Conservation (phyloP, 2,113 vertebrate genomes). For the Pholis gunnellus region DNA sequence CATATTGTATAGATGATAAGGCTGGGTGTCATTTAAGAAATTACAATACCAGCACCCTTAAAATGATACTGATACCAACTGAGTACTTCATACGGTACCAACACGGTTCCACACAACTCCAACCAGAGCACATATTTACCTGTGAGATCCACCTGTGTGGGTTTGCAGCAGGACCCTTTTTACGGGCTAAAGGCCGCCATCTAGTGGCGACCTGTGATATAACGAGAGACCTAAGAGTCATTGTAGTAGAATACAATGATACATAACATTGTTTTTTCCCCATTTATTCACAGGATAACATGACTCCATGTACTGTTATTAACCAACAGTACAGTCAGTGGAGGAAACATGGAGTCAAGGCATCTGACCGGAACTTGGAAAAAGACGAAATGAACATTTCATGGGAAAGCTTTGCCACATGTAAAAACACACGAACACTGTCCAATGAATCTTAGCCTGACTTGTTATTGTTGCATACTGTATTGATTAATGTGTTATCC, state of each 20-base stretch:
- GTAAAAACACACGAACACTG: background rate
- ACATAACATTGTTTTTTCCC: background rate
- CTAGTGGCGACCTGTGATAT: constrained; percentile 1
- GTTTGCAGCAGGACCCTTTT: background rate
- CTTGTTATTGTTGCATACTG: background rate
- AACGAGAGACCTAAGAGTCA: background rate
- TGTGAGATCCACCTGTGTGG: background rate
- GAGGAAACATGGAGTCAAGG: background rate
- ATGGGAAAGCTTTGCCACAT: constrained; percentile 21
- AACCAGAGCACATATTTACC: background rate
- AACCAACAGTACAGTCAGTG: background rate
- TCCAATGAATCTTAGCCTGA: background rate
- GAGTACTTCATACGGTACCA: too few species aligned
- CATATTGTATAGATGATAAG: too few species aligned
- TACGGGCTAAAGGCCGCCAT: constrained; percentile 12
- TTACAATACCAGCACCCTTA: too few species aligned
- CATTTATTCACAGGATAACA: background rate
- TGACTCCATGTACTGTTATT: background rate
- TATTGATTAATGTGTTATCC: constrained; percentile 13
- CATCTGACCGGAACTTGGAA: background rate
- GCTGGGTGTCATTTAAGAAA: too few species aligned
- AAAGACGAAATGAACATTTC: background rate
- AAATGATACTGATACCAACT: too few species aligned
- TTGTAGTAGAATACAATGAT: background rate
- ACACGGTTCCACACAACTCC: background rate